Evolutionary conservation across 2,888 invertebrate species (phyloP), one percentile per base, ranked within the genome.

Genomic region (Mechanitis messenoides): DNA sequence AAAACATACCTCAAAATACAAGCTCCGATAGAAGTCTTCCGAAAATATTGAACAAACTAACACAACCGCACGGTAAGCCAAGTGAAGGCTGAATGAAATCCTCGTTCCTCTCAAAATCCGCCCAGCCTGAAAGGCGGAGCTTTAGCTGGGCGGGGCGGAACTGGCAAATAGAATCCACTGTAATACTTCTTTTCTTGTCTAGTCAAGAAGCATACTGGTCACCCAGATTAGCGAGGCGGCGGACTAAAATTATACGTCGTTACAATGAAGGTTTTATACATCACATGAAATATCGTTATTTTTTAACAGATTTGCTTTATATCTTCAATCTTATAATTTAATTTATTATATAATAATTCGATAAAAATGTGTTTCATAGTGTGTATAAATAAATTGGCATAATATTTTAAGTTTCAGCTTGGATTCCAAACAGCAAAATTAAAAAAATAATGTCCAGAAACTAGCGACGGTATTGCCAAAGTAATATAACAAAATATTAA

Each of bases 51-150:
- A 60, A n/a, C 62, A 46, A 33, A 3, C 53, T 67, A 53, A 70
- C 74, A 71, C 72, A 64, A 62, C 62, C 75, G 64, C 68, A 57
- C 63, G 70, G 65, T 69, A 66, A 69, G 73, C 73, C 67, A 64
- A 60, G 58, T 70, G 68, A 70, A 69, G 66, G 85, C 87, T 85
- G 80, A 71, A 72, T 69, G 63, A 65, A 67, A 70, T 59, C 64
- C 69, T 69, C 66, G 58, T 60, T 64, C 35, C 35, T 35, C 35
- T 3, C 61, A 59, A 60, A 71, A 67, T 71, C 80, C 83, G 81
- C 87, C 87, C 83, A 82, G 75, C 64, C 45, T 47, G 67, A 72
- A 78, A 74, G 89, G 89, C 89, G 89, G 83, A 66, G 85, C 81
- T 33, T 70, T 33, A 2, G 73, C 72, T 85, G 80, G 89, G 89